Conservation (phyloP, 2,888 invertebrate species). For the Eugnorisma glareosa region DNA sequence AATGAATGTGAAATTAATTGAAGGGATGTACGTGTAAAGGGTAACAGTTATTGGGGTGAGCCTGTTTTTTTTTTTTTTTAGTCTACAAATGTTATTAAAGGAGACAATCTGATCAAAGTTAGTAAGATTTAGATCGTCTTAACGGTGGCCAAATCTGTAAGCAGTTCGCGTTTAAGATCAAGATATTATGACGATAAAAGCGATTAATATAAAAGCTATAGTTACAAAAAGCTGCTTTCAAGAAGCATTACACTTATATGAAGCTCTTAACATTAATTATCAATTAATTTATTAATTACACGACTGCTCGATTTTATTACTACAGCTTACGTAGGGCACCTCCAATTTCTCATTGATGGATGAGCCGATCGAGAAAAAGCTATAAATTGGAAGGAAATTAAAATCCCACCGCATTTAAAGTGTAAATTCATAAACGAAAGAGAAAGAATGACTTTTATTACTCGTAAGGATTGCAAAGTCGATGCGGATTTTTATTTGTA, state of each 20-base stretch:
- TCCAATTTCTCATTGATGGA: constrained; percentile 46
- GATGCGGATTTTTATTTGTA: constrained; percentile 75
- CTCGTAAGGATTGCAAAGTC: constrained; percentile 62
- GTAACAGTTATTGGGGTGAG: constrained; percentile 77
- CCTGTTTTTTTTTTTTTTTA: constrained; percentile 49
- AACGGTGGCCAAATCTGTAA: constrained; percentile 21
- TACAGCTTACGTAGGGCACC: not conserved
- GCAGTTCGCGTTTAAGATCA: constrained; percentile 17
- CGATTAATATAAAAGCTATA: constrained; percentile 22
- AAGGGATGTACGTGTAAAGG: constrained; percentile 81
- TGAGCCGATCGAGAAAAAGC: constrained; percentile 33
- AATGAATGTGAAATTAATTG: constrained; percentile 88
- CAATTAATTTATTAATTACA: constrained; percentile 40
- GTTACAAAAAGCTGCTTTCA: constrained; percentile 27
- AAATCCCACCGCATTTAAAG: constrained; percentile 61
- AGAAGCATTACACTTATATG: constrained; percentile 10
- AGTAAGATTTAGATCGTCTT: constrained; percentile 21
- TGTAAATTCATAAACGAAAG: constrained; percentile 64
- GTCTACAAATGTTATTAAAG: not conserved
- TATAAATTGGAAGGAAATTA: constrained; percentile 71
- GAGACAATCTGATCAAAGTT: constrained; percentile 33
- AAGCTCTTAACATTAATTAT: constrained; percentile 28
- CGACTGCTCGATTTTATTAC: constrained; percentile 22
- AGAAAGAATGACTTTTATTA: constrained; percentile 69
- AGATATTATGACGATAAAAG: constrained; percentile 19